These are phyloP conservation scores for Ceriagrion tenellum DNA, from an alignment of 2,888 invertebrate genomes.

Conservation along the genomic window DNA sequence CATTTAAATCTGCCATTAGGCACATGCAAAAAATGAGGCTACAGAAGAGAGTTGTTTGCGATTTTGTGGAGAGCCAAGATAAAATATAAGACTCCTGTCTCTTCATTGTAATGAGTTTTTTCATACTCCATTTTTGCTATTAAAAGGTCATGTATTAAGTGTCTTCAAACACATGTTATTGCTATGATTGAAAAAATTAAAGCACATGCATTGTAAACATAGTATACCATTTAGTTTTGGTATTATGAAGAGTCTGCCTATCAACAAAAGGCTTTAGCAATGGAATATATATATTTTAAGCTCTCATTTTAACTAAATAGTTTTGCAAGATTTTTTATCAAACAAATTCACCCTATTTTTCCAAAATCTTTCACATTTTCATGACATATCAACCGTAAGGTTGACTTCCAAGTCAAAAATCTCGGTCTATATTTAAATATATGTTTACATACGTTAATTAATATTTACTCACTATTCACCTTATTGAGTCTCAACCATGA, in stretches of 20 bases:
- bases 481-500: conserved; percentile 59
- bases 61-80: conserved; percentile 39
- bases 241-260: conserved; percentile 31
- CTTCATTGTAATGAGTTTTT: conserved; percentile 29
- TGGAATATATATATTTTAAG: conserved; percentile 34
- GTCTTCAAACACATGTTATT: conserved; percentile 55
- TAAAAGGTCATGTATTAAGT: conserved; percentile 31
- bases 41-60: conserved; percentile 3
- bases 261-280: conserved; percentile 43
- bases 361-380: conserved; percentile 39
- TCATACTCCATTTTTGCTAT: conserved; percentile 40
- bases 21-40: conserved; percentile 44
- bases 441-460: conserved; percentile 45
- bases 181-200: conserved; percentile 56
- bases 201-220: conserved; percentile 44
- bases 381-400: conserved; percentile 12
- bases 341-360: conserved; percentile 50
- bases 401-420: conserved; percentile 56
- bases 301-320: conserved; percentile 51
- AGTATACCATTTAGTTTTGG: conserved; percentile 18
- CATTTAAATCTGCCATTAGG: conserved; percentile 21
- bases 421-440: conserved; percentile 51
- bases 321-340: conserved; percentile 37
- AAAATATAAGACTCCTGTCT: conserved; percentile 55
- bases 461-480: conserved; percentile 56